phyloP scores from a whole-genome alignment of 2,113 vertebrate species.

The Bagarius yarrelli region DNA sequence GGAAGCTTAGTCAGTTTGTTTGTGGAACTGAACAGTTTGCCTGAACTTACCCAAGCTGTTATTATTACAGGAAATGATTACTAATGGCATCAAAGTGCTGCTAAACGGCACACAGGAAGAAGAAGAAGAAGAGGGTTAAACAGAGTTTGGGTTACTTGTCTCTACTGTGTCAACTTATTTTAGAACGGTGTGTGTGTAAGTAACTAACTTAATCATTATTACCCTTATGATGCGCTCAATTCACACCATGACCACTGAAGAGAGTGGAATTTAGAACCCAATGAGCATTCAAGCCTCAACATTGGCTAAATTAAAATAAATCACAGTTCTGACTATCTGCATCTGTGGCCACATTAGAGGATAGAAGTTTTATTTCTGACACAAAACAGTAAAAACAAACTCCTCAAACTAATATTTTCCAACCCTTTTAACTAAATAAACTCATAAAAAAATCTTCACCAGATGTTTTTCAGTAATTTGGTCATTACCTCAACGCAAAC shows the following conservation, averaged over 20 bases:
- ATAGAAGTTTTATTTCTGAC: neutral
- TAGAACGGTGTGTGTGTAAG: neutral
- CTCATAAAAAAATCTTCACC: neutral
- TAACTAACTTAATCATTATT: neutral
- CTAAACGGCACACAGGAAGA: conserved; percentile 33
- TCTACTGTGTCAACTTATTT: neutral
- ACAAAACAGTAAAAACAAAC: neutral
- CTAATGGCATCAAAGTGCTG: conserved; percentile 49
- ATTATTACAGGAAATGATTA: conserved; percentile 45
- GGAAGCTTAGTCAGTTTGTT: conserved; percentile 23
- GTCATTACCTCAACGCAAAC: neutral
- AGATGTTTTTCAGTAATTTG: neutral
- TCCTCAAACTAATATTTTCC: neutral
- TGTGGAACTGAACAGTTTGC: conserved; percentile 35
- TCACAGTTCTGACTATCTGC: neutral
- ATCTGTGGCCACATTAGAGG: neutral
- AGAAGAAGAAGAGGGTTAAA: conserved; percentile 27
- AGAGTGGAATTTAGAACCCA: too few species aligned
- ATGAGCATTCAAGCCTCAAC: neutral
- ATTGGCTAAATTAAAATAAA: neutral
- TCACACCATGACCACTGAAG: conserved; percentile 7
- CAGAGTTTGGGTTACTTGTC: conserved; percentile 15
- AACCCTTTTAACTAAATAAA: neutral
- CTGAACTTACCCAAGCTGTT: conserved; percentile 42
- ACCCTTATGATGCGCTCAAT: neutral